These are phyloP conservation scores for Oreochromis mossambicus DNA, from an alignment of 2,797 vertebrate genomes.

Conservation along the genomic window DNA sequence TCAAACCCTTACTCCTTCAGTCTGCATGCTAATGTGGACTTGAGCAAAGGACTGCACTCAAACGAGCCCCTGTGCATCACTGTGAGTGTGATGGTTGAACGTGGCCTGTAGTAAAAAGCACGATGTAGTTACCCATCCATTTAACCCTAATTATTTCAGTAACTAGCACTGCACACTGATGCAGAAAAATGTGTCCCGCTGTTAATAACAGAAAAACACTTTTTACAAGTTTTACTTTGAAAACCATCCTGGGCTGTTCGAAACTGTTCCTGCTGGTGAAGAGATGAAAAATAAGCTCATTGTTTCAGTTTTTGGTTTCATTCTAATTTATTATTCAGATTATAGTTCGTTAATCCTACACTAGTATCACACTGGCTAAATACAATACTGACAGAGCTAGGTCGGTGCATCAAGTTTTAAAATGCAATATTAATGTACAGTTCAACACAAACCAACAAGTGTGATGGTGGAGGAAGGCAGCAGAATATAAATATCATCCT, in stretches of 20 bases:
- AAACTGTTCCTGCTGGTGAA: neutral
- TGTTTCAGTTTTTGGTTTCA: neutral
- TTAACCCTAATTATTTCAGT: neutral
- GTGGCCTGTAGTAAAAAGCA: neutral
- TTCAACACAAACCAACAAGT: neutral
- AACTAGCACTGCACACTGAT: neutral
- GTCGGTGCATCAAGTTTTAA: neutral
- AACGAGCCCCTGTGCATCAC: rapidly evolving
- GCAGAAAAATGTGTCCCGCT: neutral
- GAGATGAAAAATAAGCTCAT: neutral
- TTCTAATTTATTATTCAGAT: neutral
- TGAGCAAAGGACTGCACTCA: neutral
- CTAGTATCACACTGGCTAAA: rapidly evolving
- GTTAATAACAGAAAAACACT: neutral
- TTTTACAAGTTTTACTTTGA: neutral
- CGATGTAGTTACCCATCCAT: neutral
- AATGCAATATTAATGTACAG: rapidly evolving
- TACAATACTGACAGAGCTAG: neutral
- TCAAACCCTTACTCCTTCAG: neutral
- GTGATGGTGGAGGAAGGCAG: neutral
- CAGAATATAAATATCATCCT: neutral
- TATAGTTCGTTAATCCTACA: neutral
- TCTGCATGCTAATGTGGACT: neutral
- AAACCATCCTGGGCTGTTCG: neutral
- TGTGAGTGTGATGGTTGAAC: neutral